Percentiles rank a stretch among this genome's conserved stretches.
Evolutionary conservation across 1,140 invertebrate genomes (phyloP).

Genomic region (Drosophila kanapiae): DNA sequence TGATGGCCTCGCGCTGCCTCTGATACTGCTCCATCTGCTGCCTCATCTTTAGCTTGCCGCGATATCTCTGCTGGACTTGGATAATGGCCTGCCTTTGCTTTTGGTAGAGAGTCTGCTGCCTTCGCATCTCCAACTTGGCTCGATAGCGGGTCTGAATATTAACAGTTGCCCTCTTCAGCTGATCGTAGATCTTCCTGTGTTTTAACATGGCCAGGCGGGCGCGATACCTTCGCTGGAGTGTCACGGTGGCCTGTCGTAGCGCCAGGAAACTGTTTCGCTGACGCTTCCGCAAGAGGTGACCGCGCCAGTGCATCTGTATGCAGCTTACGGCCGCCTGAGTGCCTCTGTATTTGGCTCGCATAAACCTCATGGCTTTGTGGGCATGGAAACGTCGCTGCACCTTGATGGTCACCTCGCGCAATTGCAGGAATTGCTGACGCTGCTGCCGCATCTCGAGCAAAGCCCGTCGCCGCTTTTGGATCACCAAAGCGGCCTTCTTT

Average conservation of each 20-base stretch:
- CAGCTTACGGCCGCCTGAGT: constrained; percentile 65
- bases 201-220: constrained; percentile 38
- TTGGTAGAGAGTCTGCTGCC: constrained; percentile 32
- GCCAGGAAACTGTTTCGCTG: constrained; percentile 34
- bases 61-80: constrained; percentile 52
- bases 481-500: constrained; percentile 31
- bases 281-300: constrained; percentile 57
- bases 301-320: constrained; percentile 85
- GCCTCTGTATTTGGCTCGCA: constrained; percentile 71
- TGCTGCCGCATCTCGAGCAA: constrained; percentile 47
- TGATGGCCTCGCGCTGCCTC: constrained; percentile 32
- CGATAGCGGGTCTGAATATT: constrained; percentile 56
- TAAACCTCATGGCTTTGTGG: constrained; percentile 62
- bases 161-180: constrained; percentile 22
- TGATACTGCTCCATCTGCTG: constrained; percentile 30
- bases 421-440: constrained; percentile 42
- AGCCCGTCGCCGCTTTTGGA: constrained; percentile 66
- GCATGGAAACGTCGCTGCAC: constrained; percentile 86
- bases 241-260: constrained; percentile 41
- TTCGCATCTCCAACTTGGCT: constrained; percentile 51
- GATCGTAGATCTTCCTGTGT: constrained; percentile 23
- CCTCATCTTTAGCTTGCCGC: constrained; percentile 58
- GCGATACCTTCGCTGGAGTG: constrained; percentile 55
- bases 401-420: constrained; percentile 62
- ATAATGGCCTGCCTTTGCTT: constrained; percentile 63